These are phyloP conservation scores for Melanotaenia trifasciata DNA, from an alignment of 2,797 vertebrate genomes.

Conservation along the genomic window DNA sequence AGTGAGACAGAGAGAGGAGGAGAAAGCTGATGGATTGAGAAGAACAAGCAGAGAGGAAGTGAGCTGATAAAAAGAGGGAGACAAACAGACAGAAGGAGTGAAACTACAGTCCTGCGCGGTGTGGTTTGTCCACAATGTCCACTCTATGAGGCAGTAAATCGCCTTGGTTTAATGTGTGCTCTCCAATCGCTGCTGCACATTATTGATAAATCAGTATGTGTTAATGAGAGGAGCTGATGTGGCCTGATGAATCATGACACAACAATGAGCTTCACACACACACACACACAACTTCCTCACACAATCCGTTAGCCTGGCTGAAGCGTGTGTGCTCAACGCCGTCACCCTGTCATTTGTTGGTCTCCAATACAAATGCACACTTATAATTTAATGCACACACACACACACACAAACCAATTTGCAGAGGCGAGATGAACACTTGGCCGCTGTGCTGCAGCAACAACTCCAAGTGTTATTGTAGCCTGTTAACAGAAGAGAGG, in stretches of 20 bases:
- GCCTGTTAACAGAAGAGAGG: slow-evolving; percentile 64
- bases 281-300: slow-evolving; percentile 15
- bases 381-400: neutral
- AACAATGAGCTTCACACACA: slow-evolving; percentile 52
- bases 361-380: slow-evolving; percentile 14
- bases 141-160: slow-evolving; percentile 70
- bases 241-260: slow-evolving; percentile 68
- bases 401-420: slow-evolving; percentile 38
- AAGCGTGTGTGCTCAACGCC: slow-evolving; percentile 6
- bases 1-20: slow-evolving; percentile 26
- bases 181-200: slow-evolving; percentile 62
- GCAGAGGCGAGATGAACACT: slow-evolving; percentile 49
- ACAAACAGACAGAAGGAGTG: slow-evolving; percentile 22
- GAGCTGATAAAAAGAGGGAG: slow-evolving; percentile 27
- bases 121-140: slow-evolving; percentile 45
- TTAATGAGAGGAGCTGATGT: slow-evolving; percentile 76
- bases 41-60: slow-evolving; percentile 10
- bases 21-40: slow-evolving; percentile 29
- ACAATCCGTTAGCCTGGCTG: slow-evolving; percentile 4
- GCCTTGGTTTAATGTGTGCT: slow-evolving; percentile 61
- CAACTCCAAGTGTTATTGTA: slow-evolving; percentile 53
- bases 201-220: slow-evolving; percentile 80
- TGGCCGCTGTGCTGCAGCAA: slow-evolving; percentile 50
- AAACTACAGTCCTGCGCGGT: slow-evolving; percentile 45
- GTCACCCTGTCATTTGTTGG: slow-evolving; percentile 38